Conservation (phyloP, 2,888 invertebrate species). For the Patella ulyssiponensis region DNA sequence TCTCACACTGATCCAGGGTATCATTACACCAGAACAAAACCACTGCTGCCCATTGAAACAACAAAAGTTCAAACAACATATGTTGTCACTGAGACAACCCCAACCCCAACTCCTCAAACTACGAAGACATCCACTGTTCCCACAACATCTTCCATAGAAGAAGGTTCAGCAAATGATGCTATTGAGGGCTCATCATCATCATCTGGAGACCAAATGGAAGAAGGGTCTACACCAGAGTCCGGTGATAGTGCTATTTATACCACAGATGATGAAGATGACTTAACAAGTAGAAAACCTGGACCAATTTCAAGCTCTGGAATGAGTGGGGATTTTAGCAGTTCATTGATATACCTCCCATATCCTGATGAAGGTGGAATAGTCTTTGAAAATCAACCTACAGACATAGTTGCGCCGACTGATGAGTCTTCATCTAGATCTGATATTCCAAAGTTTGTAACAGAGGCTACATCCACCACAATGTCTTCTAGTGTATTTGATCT, state of each 20-base stretch:
- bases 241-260: conserved; percentile 3
- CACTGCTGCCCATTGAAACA: too few relatives aligned
- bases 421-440: too few relatives aligned
- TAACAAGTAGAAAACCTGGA: neutral
- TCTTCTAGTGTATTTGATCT: too few relatives aligned
- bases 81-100: too few relatives aligned
- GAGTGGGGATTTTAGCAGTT: neutral
- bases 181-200: neutral
- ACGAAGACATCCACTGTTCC: neutral
- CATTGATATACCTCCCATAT: neutral
- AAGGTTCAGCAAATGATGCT: neutral
- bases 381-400: neutral
- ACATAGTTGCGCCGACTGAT: neutral
- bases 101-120: too few relatives aligned
- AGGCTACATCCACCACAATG: too few relatives aligned
- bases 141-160: neutral
- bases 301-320: neutral
- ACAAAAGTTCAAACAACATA: too few relatives aligned
- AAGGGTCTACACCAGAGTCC: conserved; percentile 12
- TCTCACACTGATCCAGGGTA: too few relatives aligned
- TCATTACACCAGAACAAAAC: too few relatives aligned
- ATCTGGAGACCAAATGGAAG: conserved; percentile 12
- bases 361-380: conserved; percentile 13
- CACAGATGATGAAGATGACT: neutral
- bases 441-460: too few relatives aligned